These are phyloP conservation scores for Corythornis leucogaster DNA, from an alignment of 2,797 vertebrate species.

Conservation along the genomic window DNA sequence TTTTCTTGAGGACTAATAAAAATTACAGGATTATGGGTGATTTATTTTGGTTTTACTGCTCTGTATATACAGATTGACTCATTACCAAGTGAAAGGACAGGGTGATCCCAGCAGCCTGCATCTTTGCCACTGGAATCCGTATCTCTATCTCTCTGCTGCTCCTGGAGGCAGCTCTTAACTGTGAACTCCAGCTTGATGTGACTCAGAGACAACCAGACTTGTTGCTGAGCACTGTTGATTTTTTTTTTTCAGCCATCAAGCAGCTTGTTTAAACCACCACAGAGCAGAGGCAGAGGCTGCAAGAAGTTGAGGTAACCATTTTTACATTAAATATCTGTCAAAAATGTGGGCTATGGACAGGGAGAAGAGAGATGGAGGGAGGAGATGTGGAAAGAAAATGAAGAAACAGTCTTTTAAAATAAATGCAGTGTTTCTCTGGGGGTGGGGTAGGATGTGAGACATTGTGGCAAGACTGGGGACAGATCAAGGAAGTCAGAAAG, in stretches of 20 bases:
- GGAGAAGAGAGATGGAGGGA: not conserved
- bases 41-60: not conserved
- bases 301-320: slow-evolving; percentile 69
- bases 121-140: slow-evolving; percentile 21
- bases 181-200: not conserved
- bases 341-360: not conserved
- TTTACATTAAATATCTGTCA: slow-evolving; percentile 34
- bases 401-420: not conserved
- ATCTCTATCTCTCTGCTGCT: slow-evolving; percentile 57
- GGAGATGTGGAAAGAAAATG: not conserved
- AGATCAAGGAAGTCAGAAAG: not conserved
- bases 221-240: not conserved
- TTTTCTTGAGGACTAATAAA: not conserved
- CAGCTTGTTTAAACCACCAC: slow-evolving; percentile 22
- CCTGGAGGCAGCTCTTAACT: slow-evolving; percentile 60
- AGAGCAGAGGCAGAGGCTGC: slow-evolving; percentile 5
- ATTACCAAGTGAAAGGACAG: not conserved
- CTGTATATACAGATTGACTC: slow-evolving; percentile 8
- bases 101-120: not conserved
- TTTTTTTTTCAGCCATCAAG: slow-evolving; percentile 29
- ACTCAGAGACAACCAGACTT: slow-evolving; percentile 38
- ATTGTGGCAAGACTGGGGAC: not conserved
- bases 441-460: not conserved
- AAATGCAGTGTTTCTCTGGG: not conserved
- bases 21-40: not conserved